Conservation (phyloP, 2,888 invertebrate genomes). For the Agrochola litura region DNA sequence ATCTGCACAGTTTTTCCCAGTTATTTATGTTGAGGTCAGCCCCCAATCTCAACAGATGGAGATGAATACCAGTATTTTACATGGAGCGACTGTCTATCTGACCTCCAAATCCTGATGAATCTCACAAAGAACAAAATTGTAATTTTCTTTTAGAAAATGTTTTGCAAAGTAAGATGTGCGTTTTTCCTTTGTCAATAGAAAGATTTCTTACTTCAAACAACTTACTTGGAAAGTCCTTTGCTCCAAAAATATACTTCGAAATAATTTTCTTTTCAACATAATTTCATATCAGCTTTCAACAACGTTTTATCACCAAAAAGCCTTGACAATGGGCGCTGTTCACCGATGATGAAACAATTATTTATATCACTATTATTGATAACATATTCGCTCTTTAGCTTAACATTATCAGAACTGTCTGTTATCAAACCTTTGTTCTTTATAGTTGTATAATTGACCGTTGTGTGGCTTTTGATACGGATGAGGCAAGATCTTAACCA, state of each 20-base stretch:
- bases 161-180: neutral
- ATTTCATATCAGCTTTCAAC: conserved; percentile 18
- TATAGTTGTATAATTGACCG: conserved; percentile 25
- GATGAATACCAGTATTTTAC: neutral
- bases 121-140: neutral
- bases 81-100: neutral
- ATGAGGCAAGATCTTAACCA: conserved; percentile 10
- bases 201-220: neutral
- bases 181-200: neutral
- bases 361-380: conserved; percentile 52
- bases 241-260: neutral
- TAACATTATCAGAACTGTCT: conserved; percentile 55
- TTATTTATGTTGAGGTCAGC: neutral
- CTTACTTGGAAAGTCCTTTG: neutral
- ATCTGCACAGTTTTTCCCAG: no score
- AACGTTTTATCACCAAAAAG: conserved; percentile 40
- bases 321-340: conserved; percentile 66
- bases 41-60: neutral
- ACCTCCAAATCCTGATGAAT: neutral
- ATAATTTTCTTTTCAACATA: neutral
- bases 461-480: conserved; percentile 37
- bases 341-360: conserved; percentile 59
- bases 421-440: conserved; percentile 57
- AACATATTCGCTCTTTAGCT: conserved; percentile 60
- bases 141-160: neutral